These are phyloP conservation scores for Crematogaster levior DNA, from an alignment of 2,888 invertebrate species.

Conservation along the genomic window DNA sequence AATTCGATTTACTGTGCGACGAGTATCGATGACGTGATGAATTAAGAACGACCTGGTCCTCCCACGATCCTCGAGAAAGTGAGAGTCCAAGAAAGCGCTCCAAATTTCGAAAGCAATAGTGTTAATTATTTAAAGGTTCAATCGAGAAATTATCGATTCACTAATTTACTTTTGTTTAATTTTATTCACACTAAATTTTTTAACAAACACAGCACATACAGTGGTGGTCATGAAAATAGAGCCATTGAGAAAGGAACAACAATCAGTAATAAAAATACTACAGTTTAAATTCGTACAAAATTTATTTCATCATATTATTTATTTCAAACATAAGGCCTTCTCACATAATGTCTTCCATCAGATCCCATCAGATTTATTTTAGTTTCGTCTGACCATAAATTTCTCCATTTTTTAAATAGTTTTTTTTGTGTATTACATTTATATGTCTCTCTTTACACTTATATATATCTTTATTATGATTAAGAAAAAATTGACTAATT, in stretches of 20 bases:
- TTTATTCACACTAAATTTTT: not conserved
- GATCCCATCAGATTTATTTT: too few relatives aligned
- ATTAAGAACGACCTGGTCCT: conserved; percentile 3
- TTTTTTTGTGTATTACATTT: too few relatives aligned
- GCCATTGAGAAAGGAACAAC: too few relatives aligned
- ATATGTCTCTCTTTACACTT: too few relatives aligned
- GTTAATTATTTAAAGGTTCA: not conserved
- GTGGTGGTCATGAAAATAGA: too few relatives aligned
- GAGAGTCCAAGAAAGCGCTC: conserved; percentile 10
- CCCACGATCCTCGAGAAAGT: conserved; percentile 2
- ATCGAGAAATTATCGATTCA: not conserved
- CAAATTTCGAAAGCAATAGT: not conserved
- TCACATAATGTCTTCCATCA: too few relatives aligned
- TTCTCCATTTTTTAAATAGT: too few relatives aligned
- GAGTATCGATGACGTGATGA: conserved; percentile 31
- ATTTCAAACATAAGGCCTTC: too few relatives aligned
- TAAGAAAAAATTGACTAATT: not conserved
- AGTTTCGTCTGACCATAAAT: too few relatives aligned
- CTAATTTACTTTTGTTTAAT: not conserved
- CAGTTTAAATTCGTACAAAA: too few relatives aligned
- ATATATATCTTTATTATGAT: not conserved
- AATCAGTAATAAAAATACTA: too few relatives aligned
- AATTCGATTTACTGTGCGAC: conserved; percentile 12
- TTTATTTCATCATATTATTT: too few relatives aligned
- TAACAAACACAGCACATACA: not conserved